Conservation (phyloP, 2,113 vertebrate genomes). For the Actenoides lindsayi region DNA sequence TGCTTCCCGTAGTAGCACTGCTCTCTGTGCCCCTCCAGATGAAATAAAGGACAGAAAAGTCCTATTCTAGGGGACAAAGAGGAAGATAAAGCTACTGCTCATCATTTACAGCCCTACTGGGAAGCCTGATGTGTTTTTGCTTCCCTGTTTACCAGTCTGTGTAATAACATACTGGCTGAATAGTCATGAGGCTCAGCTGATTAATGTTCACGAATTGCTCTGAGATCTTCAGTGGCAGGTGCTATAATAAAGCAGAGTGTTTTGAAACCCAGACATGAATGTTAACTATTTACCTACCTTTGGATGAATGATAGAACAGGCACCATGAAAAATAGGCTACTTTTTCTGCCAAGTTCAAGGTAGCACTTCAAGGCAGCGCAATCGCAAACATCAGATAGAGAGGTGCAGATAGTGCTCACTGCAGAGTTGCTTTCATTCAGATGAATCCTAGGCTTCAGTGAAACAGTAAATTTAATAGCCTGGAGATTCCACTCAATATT, state of each 20-base stretch:
- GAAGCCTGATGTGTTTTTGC: background rate
- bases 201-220: background rate
- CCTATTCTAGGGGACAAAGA: background rate
- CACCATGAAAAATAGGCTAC: background rate
- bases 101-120: background rate
- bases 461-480: background rate
- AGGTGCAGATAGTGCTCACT: background rate
- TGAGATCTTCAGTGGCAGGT: conserved; percentile 12
- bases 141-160: background rate
- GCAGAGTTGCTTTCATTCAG: background rate
- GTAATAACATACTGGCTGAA: background rate
- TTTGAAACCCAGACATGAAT: background rate
- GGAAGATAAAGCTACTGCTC: background rate
- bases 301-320: background rate
- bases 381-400: background rate
- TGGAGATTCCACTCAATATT: background rate
- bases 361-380: background rate
- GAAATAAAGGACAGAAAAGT: background rate
- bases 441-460: background rate
- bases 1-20: background rate
- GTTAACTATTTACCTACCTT: background rate
- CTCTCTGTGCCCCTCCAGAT: background rate
- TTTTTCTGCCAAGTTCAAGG: background rate
- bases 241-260: background rate
- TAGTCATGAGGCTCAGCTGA: background rate